These are phyloP conservation scores for Conomelus anceps DNA, from an alignment of 2,888 invertebrate genomes.

Conservation along the genomic window DNA sequence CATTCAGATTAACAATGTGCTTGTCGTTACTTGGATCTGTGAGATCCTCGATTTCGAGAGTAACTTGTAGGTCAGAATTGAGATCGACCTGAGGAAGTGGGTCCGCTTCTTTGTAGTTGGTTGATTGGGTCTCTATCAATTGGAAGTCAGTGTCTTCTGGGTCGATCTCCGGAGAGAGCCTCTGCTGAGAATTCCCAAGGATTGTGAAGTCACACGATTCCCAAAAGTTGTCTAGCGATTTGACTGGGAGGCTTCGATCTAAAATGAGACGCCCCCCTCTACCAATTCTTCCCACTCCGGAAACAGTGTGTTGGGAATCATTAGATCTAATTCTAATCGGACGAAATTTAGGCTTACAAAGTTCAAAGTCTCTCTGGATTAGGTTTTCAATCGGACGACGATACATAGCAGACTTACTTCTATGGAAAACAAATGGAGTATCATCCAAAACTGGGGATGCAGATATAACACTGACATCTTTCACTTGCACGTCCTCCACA, in stretches of 20 bases:
- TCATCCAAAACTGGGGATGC: background rate
- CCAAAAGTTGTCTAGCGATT: background rate
- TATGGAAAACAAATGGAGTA: background rate
- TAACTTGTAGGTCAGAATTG: background rate
- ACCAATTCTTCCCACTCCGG: background rate
- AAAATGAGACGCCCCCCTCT: background rate
- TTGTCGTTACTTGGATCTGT: background rate
- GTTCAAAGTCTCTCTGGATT: background rate
- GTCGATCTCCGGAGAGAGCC: background rate
- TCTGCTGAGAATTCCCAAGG: background rate
- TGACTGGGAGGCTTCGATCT: background rate
- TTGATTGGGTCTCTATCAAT: background rate
- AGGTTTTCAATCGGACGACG: background rate
- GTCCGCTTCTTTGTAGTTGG: background rate
- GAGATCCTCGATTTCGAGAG: background rate
- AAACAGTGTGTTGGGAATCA: background rate
- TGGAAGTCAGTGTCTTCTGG: background rate
- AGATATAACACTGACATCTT: background rate
- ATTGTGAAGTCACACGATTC: slow-evolving; percentile 6
- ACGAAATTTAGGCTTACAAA: background rate
- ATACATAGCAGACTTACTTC: background rate
- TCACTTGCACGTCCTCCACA: background rate
- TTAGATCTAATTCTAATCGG: background rate
- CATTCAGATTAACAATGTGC: background rate
- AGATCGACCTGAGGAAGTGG: background rate